phyloP scores from a whole-genome alignment of 2,797 vertebrate species.

The Anabas testudineus region DNA sequence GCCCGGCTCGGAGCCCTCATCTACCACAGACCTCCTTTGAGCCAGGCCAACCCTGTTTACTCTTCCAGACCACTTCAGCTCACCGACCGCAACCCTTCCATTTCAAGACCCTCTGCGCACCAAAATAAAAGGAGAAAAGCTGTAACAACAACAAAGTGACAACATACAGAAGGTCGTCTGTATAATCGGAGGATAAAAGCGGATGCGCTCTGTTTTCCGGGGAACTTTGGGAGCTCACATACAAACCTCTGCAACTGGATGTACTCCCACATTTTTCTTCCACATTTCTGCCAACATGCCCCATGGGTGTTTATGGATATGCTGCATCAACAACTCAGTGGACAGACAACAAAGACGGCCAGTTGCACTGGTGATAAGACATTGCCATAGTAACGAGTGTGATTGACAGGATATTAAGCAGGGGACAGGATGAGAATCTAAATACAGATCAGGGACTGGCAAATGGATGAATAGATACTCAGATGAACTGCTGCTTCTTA shows the following conservation, averaged over 20 bases:
- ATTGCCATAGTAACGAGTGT: constrained; percentile 29
- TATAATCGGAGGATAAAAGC: not conserved
- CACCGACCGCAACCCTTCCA: not conserved
- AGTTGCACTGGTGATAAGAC: constrained; percentile 27
- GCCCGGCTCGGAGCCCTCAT: constrained; percentile 37
- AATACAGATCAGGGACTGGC: constrained; percentile 34
- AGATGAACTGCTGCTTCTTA: constrained; percentile 66
- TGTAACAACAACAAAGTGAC: constrained; percentile 31
- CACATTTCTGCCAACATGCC: constrained; percentile 64
- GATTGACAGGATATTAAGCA: constrained; percentile 31
- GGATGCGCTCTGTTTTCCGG: constrained; percentile 24
- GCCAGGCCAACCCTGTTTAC: constrained; percentile 24
- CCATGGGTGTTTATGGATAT: constrained; percentile 52
- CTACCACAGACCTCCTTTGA: constrained; percentile 69
- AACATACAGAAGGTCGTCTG: not conserved
- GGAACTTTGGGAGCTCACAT: constrained; percentile 14
- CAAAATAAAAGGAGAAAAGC: constrained; percentile 26
- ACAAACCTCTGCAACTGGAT: constrained; percentile 25
- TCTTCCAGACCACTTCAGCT: constrained; percentile 23
- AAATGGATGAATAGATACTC: constrained; percentile 32
- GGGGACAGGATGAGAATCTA: constrained; percentile 32
- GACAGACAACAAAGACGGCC: constrained; percentile 43
- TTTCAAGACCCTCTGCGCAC: constrained; percentile 8
- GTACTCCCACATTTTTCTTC: constrained; percentile 40
- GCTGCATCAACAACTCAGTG: constrained; percentile 66